Evolutionary conservation across 2,797 vertebrate genomes (phyloP).

Genomic region (Xyrichtys novacula): DNA sequence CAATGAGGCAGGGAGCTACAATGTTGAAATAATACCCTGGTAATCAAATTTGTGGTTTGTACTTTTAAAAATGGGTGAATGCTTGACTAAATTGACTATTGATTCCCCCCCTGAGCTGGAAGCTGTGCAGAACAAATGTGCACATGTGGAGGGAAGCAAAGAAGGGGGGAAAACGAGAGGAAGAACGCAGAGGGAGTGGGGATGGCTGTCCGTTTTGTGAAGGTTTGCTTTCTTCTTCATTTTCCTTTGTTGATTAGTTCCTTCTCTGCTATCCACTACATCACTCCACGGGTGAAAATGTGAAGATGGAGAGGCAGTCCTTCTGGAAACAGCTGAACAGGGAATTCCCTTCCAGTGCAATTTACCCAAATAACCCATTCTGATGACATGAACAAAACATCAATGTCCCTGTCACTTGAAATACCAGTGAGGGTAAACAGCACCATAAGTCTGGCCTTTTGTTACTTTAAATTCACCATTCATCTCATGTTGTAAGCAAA

Average conservation of each 20-base stretch:
- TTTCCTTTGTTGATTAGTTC: slow-evolving; percentile 5
- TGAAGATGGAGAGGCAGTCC: slow-evolving; percentile 9
- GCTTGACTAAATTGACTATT: slow-evolving; percentile 66
- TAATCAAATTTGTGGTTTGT: slow-evolving; percentile 53
- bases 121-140: slow-evolving; percentile 35
- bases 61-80: slow-evolving; percentile 43
- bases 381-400: slow-evolving; percentile 39
- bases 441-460: slow-evolving; percentile 41
- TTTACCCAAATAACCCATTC: slow-evolving; percentile 52
- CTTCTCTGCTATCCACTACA: slow-evolving; percentile 23
- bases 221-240: slow-evolving; percentile 27
- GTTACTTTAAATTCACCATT: slow-evolving; percentile 28
- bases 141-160: slow-evolving; percentile 8
- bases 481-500: slow-evolving; percentile 25
- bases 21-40: slow-evolving; percentile 23
- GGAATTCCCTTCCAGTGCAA: slow-evolving; percentile 39
- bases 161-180: neutral
- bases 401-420: slow-evolving; percentile 32
- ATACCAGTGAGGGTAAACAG: slow-evolving; percentile 20
- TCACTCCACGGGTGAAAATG: slow-evolving; percentile 23
- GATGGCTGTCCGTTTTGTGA: slow-evolving; percentile 1
- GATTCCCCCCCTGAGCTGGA: slow-evolving; percentile 37
- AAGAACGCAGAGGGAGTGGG: neutral
- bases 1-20: slow-evolving; percentile 5
- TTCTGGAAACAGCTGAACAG: slow-evolving; percentile 49